Evolutionary conservation across 2,888 invertebrate species (phyloP).

Genomic region (Phlogophora meticulosa): DNA sequence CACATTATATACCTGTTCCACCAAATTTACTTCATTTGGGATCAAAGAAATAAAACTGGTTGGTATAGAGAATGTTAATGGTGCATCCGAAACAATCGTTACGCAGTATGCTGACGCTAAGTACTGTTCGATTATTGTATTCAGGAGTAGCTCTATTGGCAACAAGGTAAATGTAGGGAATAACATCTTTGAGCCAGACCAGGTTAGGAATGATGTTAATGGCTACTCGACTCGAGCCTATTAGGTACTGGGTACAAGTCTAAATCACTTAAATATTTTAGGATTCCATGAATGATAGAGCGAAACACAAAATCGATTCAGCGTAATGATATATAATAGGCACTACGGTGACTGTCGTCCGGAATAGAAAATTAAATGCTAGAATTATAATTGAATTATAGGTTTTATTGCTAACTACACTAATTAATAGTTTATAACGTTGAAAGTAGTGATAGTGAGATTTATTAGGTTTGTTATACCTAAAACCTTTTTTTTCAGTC

Average conservation of each 20-base stretch:
- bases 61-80: constrained; percentile 67
- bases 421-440: too few species aligned
- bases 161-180: constrained; percentile 40
- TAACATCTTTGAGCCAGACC: constrained; percentile 46
- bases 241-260: constrained; percentile 14
- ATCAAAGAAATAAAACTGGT: constrained; percentile 71
- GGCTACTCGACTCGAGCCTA: constrained; percentile 4
- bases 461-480: too few species aligned
- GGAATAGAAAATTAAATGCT: not conserved
- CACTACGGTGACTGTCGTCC: not conserved
- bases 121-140: constrained; percentile 76
- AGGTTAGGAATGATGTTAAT: constrained; percentile 25
- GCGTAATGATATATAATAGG: constrained; percentile 8
- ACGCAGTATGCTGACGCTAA: constrained; percentile 80
- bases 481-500: not conserved
- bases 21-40: constrained; percentile 69
- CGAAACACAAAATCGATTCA: constrained; percentile 40
- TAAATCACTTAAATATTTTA: constrained; percentile 49
- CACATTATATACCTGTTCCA: constrained; percentile 73
- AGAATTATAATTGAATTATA: not conserved
- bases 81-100: constrained; percentile 77
- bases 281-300: constrained; percentile 44
- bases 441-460: too few species aligned
- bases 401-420: not conserved
- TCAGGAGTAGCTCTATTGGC: constrained; percentile 80